phyloP scores from a whole-genome alignment of 2,888 invertebrate genomes.

The Gortyna flavago region DNA sequence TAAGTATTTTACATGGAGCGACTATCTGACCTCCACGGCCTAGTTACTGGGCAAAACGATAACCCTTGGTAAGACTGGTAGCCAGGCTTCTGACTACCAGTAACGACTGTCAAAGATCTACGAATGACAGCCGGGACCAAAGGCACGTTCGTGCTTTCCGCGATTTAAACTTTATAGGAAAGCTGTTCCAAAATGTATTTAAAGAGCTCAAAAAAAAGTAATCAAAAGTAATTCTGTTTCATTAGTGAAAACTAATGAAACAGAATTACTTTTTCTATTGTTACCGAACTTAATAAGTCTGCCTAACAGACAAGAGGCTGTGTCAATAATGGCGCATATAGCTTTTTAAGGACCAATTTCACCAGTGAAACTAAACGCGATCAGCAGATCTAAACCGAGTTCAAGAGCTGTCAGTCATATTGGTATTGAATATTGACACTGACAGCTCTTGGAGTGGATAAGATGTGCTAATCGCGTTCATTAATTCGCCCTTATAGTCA shows the following conservation, averaged over 20 bases:
- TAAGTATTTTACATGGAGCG: background rate
- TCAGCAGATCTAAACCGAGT: background rate
- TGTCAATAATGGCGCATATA: background rate
- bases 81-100: background rate
- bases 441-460: no score
- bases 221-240: no score
- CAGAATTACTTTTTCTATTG: no score
- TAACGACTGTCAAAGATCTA: background rate
- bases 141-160: background rate
- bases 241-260: no score
- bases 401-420: no score
- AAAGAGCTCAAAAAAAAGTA: no score
- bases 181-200: background rate
- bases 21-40: background rate
- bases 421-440: no score
- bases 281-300: no score
- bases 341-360: background rate
- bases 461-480: no score
- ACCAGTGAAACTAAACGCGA: background rate
- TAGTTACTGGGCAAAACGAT: background rate
- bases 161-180: background rate
- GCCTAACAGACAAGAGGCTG: no score
- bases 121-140: background rate
- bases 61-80: no score
- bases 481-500: background rate